Conservation (phyloP, 1,140 invertebrate species). For the Drosophila leontia region DNA sequence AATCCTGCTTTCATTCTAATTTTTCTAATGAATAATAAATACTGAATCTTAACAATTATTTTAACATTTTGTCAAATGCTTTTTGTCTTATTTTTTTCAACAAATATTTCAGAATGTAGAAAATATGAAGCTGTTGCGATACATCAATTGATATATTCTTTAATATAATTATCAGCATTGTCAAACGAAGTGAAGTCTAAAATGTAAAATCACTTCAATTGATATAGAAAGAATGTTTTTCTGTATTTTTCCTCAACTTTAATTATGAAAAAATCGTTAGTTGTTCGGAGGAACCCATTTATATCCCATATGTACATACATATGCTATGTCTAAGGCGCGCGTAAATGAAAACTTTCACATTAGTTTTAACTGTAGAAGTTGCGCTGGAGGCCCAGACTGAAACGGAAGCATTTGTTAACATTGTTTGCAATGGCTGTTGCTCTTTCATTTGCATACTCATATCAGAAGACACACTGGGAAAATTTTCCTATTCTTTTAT, state of each 20-base stretch:
- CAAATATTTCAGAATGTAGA: background rate
- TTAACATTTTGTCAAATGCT: background rate
- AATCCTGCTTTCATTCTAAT: constrained; percentile 5
- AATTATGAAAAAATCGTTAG: background rate
- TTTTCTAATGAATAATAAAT: constrained; percentile 1
- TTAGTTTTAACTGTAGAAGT: constrained; percentile 48
- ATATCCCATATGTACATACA: background rate
- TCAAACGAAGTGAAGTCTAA: background rate
- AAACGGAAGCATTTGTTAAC: constrained; percentile 50
- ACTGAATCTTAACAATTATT: background rate
- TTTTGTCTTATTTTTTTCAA: background rate
- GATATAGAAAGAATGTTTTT: background rate
- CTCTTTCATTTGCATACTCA: constrained; percentile 59
- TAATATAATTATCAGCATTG: no score
- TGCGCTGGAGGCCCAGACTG: constrained; percentile 38
- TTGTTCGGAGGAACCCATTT: background rate
- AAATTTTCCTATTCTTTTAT: background rate
- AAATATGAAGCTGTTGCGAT: no score
- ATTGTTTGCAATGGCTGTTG: constrained; percentile 48
- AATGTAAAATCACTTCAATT: background rate
- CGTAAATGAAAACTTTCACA: constrained; percentile 42
- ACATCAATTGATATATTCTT: no score
- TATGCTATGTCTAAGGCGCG: background rate
- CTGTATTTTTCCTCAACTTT: background rate
- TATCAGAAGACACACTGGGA: background rate